Evolutionary conservation across 2,797 vertebrate genomes (phyloP).

Genomic region (Chelidonichthys spinosus): DNA sequence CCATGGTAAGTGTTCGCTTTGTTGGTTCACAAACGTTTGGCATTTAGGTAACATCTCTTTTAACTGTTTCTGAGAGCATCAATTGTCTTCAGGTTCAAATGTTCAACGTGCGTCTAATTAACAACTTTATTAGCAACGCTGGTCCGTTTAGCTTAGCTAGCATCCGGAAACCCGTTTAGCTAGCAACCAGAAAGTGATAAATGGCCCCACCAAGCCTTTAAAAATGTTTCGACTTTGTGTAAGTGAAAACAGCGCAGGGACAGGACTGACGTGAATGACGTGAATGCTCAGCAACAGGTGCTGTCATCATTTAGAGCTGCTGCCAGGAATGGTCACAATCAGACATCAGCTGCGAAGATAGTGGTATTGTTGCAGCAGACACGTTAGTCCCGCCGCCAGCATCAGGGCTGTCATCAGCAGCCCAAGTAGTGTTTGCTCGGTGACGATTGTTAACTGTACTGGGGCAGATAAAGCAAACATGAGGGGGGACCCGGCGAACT

Average conservation of each 20-base stretch:
- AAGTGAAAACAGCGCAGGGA: neutral
- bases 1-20: neutral
- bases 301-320: slow-evolving; percentile 27
- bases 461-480: slow-evolving; percentile 60
- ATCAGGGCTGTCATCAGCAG: slow-evolving; percentile 56
- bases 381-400: slow-evolving; percentile 55
- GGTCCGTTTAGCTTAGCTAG: neutral
- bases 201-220: rapidly evolving
- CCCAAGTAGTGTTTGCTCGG: slow-evolving; percentile 50
- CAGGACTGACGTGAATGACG: too few relatives aligned
- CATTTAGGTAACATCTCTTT: neutral
- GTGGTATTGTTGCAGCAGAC: slow-evolving; percentile 43
- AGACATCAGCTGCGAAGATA: slow-evolving; percentile 42
- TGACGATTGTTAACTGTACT: slow-evolving; percentile 38
- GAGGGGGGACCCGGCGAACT: slow-evolving; percentile 30
- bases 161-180: neutral
- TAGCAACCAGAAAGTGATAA: neutral
- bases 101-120: neutral
- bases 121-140: neutral
- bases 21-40: rapidly evolving
- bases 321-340: slow-evolving; percentile 32
- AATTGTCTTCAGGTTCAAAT: neutral
- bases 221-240: neutral
- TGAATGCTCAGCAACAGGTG: slow-evolving; percentile 41
- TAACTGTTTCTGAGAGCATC: neutral